Evolutionary conservation across 2,797 vertebrate species (phyloP), one percentile per base, ranked within the genome.

Genomic region (Myoxocephalus aenaeus): DNA sequence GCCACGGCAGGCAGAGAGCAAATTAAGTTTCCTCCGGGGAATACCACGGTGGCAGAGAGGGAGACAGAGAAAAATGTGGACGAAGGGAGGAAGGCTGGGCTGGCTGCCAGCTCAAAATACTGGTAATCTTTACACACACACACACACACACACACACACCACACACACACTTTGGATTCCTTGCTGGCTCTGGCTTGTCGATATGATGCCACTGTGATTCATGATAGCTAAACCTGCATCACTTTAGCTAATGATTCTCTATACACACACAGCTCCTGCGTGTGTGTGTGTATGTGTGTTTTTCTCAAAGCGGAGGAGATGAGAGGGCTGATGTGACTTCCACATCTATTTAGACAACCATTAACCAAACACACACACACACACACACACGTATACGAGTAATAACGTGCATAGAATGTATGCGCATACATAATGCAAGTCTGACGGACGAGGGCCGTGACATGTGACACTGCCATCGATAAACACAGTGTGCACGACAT

Each of bases 201-300:
- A 94, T 95, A 91, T 83, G 90, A 94, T 91, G 93, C 92, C 91
- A 92, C 91, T 89, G 89, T 95, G 93, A 94, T 93, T 95, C 94
- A 95, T 94, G 94, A 93, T 93, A 87, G 92, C 90, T 89, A 91
- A 86, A 91, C 88, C 92, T 91, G 92, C 92, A 90, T 93, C 87
- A 93, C 91, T 94, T 94, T 89, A 93, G 92, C 92, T 95, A 95
- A 96, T 95, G 95, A 94, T 95, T 93, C 88, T 85, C 91, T 88
- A 90, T 90, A 91, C 88, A 84, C 87, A 82, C 87, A 82, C 88
- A 81, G 74, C 85, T 76, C 85, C 79, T 78, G 25, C 59, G 59
- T 73, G 61, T 70, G 67, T 64, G 62, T 5, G 27, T 38, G 59
- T 18, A 71, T 25, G 73, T 65, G 72, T 62, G 15, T 72, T 57